Evolutionary conservation across 2,888 invertebrate species (phyloP).

Genomic region (Galerucella pusilla): DNA sequence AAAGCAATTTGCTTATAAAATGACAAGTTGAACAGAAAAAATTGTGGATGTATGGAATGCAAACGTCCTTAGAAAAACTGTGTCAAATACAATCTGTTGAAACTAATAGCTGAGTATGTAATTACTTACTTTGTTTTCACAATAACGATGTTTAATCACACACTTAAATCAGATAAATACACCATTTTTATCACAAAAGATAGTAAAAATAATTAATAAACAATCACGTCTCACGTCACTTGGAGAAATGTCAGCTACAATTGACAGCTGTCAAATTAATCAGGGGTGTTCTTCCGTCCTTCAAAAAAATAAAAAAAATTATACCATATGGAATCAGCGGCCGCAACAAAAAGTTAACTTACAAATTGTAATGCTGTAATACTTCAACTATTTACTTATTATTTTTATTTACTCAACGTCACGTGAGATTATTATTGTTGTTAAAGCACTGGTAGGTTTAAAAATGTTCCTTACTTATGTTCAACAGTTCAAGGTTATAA

Average conservation of each 20-base stretch:
- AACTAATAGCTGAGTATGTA: slow-evolving; percentile 9
- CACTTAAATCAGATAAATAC: slow-evolving; percentile 41
- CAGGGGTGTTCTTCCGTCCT: slow-evolving; percentile 8
- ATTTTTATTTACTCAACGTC: not conserved
- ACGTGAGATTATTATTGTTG: not conserved
- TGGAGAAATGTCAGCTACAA: slow-evolving; percentile 24
- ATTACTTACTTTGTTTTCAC: slow-evolving; percentile 34
- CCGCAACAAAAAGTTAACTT: not conserved
- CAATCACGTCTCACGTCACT: slow-evolving; percentile 42
- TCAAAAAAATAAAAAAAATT: slow-evolving; percentile 5
- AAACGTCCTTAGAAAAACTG: slow-evolving; percentile 33
- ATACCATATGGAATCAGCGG: slow-evolving; percentile 1
- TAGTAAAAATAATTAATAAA: slow-evolving; percentile 44
- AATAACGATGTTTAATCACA: slow-evolving; percentile 33
- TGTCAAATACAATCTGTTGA: slow-evolving; percentile 28
- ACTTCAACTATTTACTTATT: not conserved
- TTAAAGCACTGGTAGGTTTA: not conserved
- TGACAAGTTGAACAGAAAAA: slow-evolving; percentile 32
- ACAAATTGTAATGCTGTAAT: not conserved
- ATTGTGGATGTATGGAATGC: slow-evolving; percentile 30
- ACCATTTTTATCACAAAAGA: slow-evolving; percentile 46
- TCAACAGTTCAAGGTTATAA: slow-evolving; percentile 10
- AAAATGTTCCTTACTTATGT: not conserved
- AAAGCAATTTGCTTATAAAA: slow-evolving; percentile 29
- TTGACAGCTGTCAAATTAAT: slow-evolving; percentile 24